Evolutionary conservation across 2,113 vertebrate species (phyloP).

Genomic region (Capreolus pygargus): DNA sequence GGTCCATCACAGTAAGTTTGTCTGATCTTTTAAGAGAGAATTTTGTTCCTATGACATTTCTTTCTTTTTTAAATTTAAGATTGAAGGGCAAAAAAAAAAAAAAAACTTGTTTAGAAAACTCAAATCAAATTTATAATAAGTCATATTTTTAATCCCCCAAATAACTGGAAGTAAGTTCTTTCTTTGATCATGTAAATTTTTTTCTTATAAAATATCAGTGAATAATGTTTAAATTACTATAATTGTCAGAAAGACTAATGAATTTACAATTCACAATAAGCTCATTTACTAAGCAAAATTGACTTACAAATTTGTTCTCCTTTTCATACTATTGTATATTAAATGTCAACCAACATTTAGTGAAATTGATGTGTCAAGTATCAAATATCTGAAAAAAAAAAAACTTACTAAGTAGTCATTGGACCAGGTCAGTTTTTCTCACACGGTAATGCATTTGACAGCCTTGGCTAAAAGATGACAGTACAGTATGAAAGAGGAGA

Average conservation of each 20-base stretch:
- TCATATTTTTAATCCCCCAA: not conserved
- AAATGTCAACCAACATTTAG: not conserved
- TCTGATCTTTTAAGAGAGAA: not conserved
- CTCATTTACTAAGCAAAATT: not conserved
- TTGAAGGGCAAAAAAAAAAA: not conserved
- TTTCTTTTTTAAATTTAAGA: not conserved
- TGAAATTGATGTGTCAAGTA: not conserved
- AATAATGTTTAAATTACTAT: not conserved
- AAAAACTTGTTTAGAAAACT: not conserved
- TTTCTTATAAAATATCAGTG: not conserved
- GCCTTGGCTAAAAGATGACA: not conserved
- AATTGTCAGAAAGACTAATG: not conserved
- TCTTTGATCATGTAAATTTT: not conserved
- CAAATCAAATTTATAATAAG: not conserved
- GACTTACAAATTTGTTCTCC: not conserved
- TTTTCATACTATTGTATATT: not conserved
- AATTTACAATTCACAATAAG: constrained; percentile 10
- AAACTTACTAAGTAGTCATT: not conserved
- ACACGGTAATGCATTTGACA: not conserved
- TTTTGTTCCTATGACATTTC: not conserved
- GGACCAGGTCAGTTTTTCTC: not conserved
- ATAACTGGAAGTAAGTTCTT: not conserved
- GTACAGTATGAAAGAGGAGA: not conserved
- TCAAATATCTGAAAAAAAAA: not conserved
- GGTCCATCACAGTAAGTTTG: not conserved